These are phyloP conservation scores for Conus betulinus DNA, from an alignment of 1,140 invertebrate species.

Conservation along the genomic window DNA sequence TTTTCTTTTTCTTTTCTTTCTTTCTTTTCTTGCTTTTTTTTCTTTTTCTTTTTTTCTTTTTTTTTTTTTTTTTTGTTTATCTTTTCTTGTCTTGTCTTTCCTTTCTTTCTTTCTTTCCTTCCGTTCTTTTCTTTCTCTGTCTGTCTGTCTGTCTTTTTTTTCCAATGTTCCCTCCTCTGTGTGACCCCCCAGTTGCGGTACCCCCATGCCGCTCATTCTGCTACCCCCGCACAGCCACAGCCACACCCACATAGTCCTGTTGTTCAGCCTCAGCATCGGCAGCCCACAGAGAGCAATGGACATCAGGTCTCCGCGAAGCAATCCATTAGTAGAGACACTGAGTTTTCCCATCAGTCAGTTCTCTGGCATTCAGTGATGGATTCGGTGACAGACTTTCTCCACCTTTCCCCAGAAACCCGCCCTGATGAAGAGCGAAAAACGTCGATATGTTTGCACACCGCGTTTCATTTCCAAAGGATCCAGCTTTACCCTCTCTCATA, in stretches of 20 bases:
- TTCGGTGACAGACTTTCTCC: too few species aligned
- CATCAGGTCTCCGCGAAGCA: too few species aligned
- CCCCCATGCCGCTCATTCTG: background rate
- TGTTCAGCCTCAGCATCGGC: too few species aligned
- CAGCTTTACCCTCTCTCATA: background rate
- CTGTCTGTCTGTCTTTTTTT: background rate
- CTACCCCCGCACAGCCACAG: background rate
- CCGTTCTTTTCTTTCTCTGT: background rate
- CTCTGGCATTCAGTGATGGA: too few species aligned
- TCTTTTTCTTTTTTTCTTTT: background rate
- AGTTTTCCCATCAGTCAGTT: too few species aligned
- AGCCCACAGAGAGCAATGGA: too few species aligned
- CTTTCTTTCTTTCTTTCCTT: background rate
- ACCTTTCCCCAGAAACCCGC: background rate
- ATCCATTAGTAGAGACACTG: too few species aligned
- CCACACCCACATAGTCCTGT: background rate
- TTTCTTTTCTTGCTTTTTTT: background rate
- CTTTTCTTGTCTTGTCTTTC: background rate
- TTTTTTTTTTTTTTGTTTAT: background rate
- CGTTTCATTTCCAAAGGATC: background rate
- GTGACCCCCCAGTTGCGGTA: background rate
- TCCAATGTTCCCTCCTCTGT: background rate
- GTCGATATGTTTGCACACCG: background rate
- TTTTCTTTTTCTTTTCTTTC: background rate
- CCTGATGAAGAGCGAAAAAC: background rate